Base-by-base conservation (phyloP, 2,113 vertebrate species). In the Vireo altiloquus region DNA sequence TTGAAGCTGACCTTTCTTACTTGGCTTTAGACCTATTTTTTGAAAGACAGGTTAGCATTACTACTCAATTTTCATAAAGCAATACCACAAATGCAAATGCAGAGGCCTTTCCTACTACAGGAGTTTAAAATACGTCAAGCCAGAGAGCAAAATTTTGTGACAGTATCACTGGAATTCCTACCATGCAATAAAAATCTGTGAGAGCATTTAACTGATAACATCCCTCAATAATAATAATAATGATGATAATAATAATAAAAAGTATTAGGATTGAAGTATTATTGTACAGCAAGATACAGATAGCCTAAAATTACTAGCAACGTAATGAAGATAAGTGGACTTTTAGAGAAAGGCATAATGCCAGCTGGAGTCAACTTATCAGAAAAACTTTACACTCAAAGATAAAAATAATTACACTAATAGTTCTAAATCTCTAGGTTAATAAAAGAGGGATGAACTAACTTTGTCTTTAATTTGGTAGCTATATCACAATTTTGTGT, bases 331-430 rank as follows among this genome's bases (percentile, higher is more conserved):
- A 82, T 87, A 95, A 96, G 64, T 53, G 27, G 70, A 92, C 89
- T 82, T 91, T 60, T 79, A 81, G 77, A 94, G 59, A 91, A 87
- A 77, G 57, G 33, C 60, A 86, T 53, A 79, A 91, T 72, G 88
- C 91, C 66, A 96, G 89, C n/a, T 86, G 77, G 49, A 85, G 46
- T 79, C 94, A 94, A 77, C 39, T 91, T 93, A 90, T 65, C 92
- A 83, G 61, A 70, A 65, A 95, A 91, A 88, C 19, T 52, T 94
- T 57, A 82, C 14, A 60, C 19, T 60, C 30, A 33, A 30, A 95
- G 81, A 96, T 91, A 97, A 96, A 92, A 87, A 39, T 21, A 75
- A 91, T 76, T 95, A 72, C 65, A 87, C 57, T 83, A 75, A 86
- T 49, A 76, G 44, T 92, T 75, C 22, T 68, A 65, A 92, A 91